Evolutionary conservation across 2,888 invertebrate species (phyloP), one percentile per base, ranked within the genome.

Genomic region (Boloria euphrosyne): DNA sequence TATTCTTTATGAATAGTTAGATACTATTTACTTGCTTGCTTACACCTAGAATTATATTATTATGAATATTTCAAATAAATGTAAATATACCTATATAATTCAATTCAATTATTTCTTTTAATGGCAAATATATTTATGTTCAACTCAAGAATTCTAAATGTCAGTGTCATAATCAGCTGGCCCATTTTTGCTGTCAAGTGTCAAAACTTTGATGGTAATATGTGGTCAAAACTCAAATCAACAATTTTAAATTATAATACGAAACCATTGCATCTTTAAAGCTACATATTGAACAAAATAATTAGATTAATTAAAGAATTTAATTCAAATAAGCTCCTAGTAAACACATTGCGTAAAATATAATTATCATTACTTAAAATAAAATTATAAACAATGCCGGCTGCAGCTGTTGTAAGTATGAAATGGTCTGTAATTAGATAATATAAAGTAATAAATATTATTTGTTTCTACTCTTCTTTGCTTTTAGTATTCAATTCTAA

Each of bases 401-500:
- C 70, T 27, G 51, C 70, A 17, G 70, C 71, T 27, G 76, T 75
- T 68, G 17, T 52, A 49, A 57, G 44, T 17, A 38, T 10, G 47
- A 58, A 31, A 16, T 38, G 31, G 7, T 7, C 10, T 38, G 31
- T 10, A 38, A 38, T 38, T 2, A 38, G 10, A 10, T 3, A 38
- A 10, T 10, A 38, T 10, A 38, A 38, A 10, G 7, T 38, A 3
- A 38, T 10, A 2, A 38, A 10, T 38, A 38, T 7, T 31, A 38
- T 10, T 7, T 38, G 31, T 2, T 31, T 1, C 22, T 47, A 52
- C 18, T 52, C 54, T 61, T 47, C 62, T 62, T 27, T 62, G 50
- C 54, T 62, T 93, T 91, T 81, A 95, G 95, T 95, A 94, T 89
- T 95, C 96, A 0, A 81, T 96, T 69, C 80, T 95, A 58, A 90